These are phyloP conservation scores for Psettodes erumei DNA, from an alignment of 2,113 vertebrate species.

Conservation along the genomic window DNA sequence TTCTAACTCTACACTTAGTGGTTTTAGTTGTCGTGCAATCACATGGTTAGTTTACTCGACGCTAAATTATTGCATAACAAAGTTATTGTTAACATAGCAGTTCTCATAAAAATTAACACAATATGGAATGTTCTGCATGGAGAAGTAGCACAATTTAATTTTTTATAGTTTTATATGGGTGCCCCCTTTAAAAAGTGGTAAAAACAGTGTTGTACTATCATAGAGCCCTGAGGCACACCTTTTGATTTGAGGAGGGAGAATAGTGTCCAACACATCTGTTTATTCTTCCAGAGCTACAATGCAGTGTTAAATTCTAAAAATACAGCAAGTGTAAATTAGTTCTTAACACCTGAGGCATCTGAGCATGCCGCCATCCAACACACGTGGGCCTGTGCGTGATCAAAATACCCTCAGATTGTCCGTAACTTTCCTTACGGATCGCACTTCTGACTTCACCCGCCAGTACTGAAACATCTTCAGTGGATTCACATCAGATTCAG, in stretches of 20 bases:
- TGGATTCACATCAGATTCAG: too few species aligned
- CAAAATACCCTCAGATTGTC: neutral
- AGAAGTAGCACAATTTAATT: too few species aligned
- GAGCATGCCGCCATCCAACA: neutral
- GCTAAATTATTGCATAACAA: neutral
- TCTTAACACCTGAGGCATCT: neutral
- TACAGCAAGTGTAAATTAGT: constrained; percentile 16
- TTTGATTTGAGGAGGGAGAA: neutral
- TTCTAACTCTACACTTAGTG: neutral
- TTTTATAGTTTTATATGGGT: too few species aligned
- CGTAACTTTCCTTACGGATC: neutral
- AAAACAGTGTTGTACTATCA: neutral
- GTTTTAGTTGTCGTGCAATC: neutral
- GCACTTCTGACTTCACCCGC: neutral
- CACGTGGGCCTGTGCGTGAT: neutral
- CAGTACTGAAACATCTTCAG: constrained; percentile 17
- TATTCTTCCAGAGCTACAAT: neutral
- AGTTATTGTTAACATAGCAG: too few species aligned
- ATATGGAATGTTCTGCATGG: too few species aligned
- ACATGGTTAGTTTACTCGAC: neutral
- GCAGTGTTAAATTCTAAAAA: too few species aligned
- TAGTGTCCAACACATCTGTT: neutral
- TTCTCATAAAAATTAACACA: too few species aligned
- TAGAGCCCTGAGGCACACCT: neutral
- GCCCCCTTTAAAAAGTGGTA: too few species aligned